phyloP scores from a whole-genome alignment of 2,113 vertebrate genomes.

The Herpetotheres cachinnans region DNA sequence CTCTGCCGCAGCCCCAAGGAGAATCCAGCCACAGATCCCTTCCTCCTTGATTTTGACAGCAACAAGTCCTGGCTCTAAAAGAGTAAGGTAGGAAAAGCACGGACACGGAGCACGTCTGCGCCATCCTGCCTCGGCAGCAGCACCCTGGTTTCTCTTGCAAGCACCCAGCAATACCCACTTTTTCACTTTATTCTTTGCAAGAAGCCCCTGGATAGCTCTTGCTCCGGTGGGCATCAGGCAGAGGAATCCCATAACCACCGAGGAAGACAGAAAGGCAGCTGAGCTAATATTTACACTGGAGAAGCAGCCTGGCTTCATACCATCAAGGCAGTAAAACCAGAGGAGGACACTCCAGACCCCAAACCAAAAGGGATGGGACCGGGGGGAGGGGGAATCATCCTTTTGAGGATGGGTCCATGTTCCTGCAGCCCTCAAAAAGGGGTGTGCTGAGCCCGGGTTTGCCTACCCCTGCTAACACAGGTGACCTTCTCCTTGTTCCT shows the following conservation, averaged over 20 bases:
- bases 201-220: background rate
- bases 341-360: background rate
- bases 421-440: background rate
- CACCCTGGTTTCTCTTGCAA: background rate
- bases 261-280: background rate
- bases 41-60: background rate
- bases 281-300: background rate
- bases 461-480: background rate
- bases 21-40: rapidly evolving
- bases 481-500: background rate
- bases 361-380: background rate
- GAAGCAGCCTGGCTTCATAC: background rate
- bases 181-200: background rate
- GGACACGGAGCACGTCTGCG: rapidly evolving
- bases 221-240: background rate
- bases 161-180: background rate
- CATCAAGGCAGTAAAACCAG: background rate
- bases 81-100: rapidly evolving
- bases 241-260: background rate
- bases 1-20: background rate
- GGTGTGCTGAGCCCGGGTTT: background rate
- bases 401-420: rapidly evolving
- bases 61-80: background rate
- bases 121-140: background rate
- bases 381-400: too few relatives aligned